Evolutionary conservation across 2,113 vertebrate species (phyloP).

Genomic region (Paracanthobrama guichenoti): DNA sequence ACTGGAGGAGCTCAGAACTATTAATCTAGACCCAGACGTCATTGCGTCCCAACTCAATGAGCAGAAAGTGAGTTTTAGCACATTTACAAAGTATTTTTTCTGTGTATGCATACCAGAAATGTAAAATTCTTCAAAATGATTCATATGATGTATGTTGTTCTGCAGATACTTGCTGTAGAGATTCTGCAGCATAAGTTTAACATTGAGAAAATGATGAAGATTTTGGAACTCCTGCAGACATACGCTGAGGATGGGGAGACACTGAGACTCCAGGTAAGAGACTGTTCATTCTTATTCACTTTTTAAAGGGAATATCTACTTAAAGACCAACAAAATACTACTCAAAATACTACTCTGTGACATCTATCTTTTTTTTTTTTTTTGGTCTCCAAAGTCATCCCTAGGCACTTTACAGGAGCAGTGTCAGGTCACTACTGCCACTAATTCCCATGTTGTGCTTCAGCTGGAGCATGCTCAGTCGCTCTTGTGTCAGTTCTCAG

Average conservation of each 20-base stretch:
- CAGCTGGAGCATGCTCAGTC: constrained; percentile 83
- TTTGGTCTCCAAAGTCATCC: constrained; percentile 63
- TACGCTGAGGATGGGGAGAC: constrained; percentile 71
- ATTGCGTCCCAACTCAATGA: constrained; percentile 76
- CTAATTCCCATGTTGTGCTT: constrained; percentile 73
- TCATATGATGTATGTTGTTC: neutral
- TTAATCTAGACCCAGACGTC: constrained; percentile 70
- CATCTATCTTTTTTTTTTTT: neutral
- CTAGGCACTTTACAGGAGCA: constrained; percentile 73
- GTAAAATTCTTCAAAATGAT: neutral
- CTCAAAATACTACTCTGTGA: neutral
- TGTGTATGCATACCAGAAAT: neutral
- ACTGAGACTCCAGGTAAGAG: constrained; percentile 71
- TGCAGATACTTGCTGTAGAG: constrained; percentile 81
- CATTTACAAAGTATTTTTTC: neutral
- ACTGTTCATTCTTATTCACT: neutral
- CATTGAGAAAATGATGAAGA: constrained; percentile 78
- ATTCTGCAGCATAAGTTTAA: constrained; percentile 84
- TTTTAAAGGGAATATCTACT: neutral
- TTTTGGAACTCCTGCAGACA: constrained; percentile 73
- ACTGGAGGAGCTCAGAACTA: constrained; percentile 72
- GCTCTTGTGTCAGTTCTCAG: constrained; percentile 79
- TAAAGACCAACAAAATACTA: neutral
- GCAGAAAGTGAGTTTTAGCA: constrained; percentile 77
- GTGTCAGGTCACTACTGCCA: constrained; percentile 72